A percentile compares a stretch with the other conserved stretches of the same genome.
Evolutionary conservation across 1,140 invertebrate species (phyloP).

Genomic region (Dryas iulia): DNA sequence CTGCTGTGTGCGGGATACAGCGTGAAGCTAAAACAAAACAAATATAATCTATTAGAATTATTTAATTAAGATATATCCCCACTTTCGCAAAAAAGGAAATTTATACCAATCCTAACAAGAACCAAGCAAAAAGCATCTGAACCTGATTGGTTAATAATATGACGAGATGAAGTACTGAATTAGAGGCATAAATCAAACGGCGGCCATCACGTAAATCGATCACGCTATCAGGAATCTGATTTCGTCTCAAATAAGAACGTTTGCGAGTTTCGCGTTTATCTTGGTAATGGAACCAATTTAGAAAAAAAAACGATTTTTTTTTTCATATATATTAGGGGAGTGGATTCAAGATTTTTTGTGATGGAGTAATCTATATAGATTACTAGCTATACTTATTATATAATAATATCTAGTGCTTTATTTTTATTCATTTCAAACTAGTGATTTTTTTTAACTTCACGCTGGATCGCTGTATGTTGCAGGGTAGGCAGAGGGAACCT

Average conservation of each 20-base stretch:
- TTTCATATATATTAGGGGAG: not conserved
- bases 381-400: no score
- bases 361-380: no score
- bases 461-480: no score
- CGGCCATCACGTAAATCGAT: constrained; percentile 37
- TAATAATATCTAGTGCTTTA: no score
- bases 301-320: not conserved
- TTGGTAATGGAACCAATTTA: constrained; percentile 22
- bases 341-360: not conserved
- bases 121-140: not conserved
- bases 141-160: constrained; percentile 1
- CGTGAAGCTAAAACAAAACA: no score
- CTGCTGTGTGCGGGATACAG: no score
- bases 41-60: no score
- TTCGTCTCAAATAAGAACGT: constrained; percentile 48
- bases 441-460: no score
- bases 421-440: no score
- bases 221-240: constrained; percentile 47
- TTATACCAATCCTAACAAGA: not conserved
- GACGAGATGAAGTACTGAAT: not conserved
- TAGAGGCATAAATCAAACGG: not conserved
- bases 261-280: constrained; percentile 35
- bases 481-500: no score
- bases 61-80: no score
- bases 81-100: no score